Evolutionary conservation across 2,113 vertebrate genomes (phyloP).

Genomic region (Colaptes auratus): DNA sequence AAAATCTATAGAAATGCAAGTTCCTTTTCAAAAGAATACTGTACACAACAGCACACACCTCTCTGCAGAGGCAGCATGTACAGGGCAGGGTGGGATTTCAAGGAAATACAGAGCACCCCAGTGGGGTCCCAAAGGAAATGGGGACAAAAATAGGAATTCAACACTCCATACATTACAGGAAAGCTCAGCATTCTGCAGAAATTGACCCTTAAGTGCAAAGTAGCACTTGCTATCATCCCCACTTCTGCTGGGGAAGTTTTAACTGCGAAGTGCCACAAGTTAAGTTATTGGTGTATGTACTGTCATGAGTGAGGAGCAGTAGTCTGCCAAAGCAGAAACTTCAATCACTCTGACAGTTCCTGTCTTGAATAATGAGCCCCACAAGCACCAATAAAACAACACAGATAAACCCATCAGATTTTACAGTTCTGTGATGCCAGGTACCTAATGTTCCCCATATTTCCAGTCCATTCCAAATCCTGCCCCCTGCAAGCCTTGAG

Average conservation of each 20-base stretch:
- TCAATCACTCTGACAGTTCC: not conserved
- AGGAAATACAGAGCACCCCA: not conserved
- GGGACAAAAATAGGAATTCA: not conserved
- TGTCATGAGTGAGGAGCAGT: not conserved
- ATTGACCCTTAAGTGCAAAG: not conserved
- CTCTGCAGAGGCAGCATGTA: not conserved
- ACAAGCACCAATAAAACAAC: not conserved
- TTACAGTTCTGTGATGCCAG: not conserved
- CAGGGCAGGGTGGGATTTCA: not conserved
- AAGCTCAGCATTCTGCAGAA: not conserved
- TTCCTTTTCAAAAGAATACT: not conserved
- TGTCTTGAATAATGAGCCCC: not conserved
- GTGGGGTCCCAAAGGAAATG: not conserved
- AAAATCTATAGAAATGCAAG: not conserved
- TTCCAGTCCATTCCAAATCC: not conserved
- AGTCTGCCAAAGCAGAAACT: not conserved
- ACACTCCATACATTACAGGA: fast-evolving
- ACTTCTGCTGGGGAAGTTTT: not conserved
- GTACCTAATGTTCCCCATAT: not conserved
- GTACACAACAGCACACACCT: not conserved
- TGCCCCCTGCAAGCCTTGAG: too few relatives aligned
- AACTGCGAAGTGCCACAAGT: not conserved
- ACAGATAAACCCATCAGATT: not conserved
- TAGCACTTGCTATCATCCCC: not conserved
- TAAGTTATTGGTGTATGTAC: not conserved